Conservation (phyloP, 2,797 vertebrate species). For the Antennarius maculatus region DNA sequence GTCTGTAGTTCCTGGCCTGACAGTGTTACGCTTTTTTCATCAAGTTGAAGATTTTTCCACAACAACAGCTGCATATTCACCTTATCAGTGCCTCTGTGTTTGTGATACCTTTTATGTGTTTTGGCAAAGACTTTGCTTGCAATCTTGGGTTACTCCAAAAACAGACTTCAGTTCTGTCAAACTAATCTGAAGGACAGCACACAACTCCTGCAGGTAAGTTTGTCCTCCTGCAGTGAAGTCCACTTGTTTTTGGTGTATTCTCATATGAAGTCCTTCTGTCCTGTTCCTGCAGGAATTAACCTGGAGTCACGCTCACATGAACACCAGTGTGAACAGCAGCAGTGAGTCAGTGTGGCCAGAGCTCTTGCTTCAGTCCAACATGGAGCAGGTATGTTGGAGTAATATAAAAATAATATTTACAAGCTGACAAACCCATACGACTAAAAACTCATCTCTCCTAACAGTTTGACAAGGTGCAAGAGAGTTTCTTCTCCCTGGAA, state of each 20-base stretch:
- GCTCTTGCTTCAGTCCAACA: slow-evolving; percentile 78
- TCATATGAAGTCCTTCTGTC: background rate
- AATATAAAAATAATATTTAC: slow-evolving; percentile 11
- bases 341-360: slow-evolving; percentile 74
- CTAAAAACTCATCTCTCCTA: slow-evolving; percentile 23
- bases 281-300: slow-evolving; percentile 66
- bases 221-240: background rate
- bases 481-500: slow-evolving; percentile 74
- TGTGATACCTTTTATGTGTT: slow-evolving; percentile 19
- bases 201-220: slow-evolving; percentile 73
- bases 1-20: background rate
- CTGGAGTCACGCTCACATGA: slow-evolving; percentile 62
- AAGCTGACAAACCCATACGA: background rate
- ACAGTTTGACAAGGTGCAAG: slow-evolving; percentile 79
- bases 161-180: slow-evolving; percentile 69
- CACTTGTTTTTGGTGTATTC: background rate
- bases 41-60: too few species aligned
- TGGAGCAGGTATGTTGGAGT: slow-evolving; percentile 73
- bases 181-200: slow-evolving; percentile 63
- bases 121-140: slow-evolving; percentile 64
- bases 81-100: background rate
- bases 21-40: too few species aligned
- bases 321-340: slow-evolving; percentile 38
- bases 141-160: slow-evolving; percentile 63
- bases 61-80: background rate